Evolutionary conservation across 2,888 invertebrate genomes (phyloP), one percentile per base, ranked within the genome.

Genomic region (Barypeithes pellucidus): DNA sequence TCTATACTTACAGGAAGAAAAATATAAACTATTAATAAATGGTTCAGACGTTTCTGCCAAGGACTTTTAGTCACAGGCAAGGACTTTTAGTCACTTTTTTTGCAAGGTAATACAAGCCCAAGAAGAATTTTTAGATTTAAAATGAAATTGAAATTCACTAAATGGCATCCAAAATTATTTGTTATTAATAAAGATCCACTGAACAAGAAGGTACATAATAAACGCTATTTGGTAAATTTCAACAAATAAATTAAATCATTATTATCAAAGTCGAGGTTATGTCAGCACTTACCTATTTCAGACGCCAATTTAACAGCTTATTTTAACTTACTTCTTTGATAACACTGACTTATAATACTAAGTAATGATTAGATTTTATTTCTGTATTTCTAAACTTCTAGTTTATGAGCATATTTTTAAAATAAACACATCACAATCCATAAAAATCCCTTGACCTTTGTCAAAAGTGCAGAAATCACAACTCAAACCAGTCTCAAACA

Each of bases 221-320:
- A n/a, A n/a, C n/a, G n/a, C n/a, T n/a, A n/a, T n/a, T n/a, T n/a
- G n/a, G n/a, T n/a, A n/a, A n/a, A n/a, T n/a, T n/a, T n/a, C n/a
- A n/a, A n/a, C n/a, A n/a, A 63, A 18, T 45, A n/a, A 29, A 24
- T 50, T 22, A 2, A 39, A 43, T 39, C 9, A 8, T 4, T 16
- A 36, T 41, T 41, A 11, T 24, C 20, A 54, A 66, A 36, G 18
- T 14, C n/a, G 4, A 69, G 70, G 70, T 70, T 70, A 70, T 59
- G 50, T 72, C 20, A 22, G 3, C 33, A 59, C 73, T 63, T 36
- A 73, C 73, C 73, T 73, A 29, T 62, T 52, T 62, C 54, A 73
- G 73, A 73, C 73, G 73, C 73, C 73, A 73, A 73, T 73, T 70
- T 70, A 62, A 61, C 41, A 57, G 54, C 54, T 57, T 57, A 57